Conservation (phyloP, 1,140 invertebrate species). For the Linepithema humile region DNA sequence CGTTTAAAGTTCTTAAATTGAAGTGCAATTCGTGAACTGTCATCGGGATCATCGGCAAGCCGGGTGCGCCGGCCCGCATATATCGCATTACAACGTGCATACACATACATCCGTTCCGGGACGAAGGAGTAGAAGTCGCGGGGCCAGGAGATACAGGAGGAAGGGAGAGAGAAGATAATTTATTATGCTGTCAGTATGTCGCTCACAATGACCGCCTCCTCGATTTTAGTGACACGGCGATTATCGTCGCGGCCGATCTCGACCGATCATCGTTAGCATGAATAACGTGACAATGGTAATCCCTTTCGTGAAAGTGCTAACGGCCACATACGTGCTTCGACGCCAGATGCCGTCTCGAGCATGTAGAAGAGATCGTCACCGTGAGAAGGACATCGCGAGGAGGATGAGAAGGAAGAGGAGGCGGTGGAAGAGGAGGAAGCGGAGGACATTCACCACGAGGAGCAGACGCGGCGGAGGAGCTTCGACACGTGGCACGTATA, state of each 20-base stretch:
- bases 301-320: slow-evolving; percentile 75
- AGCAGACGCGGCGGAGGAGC: slow-evolving; percentile 28
- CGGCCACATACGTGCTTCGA: slow-evolving; percentile 71
- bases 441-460: slow-evolving; percentile 65
- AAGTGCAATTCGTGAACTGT: slow-evolving; percentile 32
- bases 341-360: slow-evolving; percentile 73
- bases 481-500: slow-evolving; percentile 70
- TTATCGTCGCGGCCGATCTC: slow-evolving; percentile 81
- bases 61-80: slow-evolving; percentile 42
- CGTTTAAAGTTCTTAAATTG: background rate
- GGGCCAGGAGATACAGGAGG: background rate
- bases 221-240: slow-evolving; percentile 81
- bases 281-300: slow-evolving; percentile 83
- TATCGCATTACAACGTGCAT: slow-evolving; percentile 65
- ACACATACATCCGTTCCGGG: slow-evolving; percentile 19
- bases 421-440: slow-evolving; percentile 18
- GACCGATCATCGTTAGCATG: slow-evolving; percentile 82
- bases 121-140: slow-evolving; percentile 18
- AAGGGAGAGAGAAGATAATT: slow-evolving; percentile 75
- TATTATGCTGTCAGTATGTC: slow-evolving; percentile 84
- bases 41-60: slow-evolving; percentile 57
- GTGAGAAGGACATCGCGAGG: slow-evolving; percentile 52
- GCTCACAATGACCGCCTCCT: slow-evolving; percentile 82
- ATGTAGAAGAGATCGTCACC: slow-evolving; percentile 67
- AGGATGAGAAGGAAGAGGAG: slow-evolving; percentile 10